These are phyloP conservation scores for Eucidaris tribuloides DNA, from an alignment of 35 echinoderm and acorn worm genomes.

Conservation along the genomic window DNA sequence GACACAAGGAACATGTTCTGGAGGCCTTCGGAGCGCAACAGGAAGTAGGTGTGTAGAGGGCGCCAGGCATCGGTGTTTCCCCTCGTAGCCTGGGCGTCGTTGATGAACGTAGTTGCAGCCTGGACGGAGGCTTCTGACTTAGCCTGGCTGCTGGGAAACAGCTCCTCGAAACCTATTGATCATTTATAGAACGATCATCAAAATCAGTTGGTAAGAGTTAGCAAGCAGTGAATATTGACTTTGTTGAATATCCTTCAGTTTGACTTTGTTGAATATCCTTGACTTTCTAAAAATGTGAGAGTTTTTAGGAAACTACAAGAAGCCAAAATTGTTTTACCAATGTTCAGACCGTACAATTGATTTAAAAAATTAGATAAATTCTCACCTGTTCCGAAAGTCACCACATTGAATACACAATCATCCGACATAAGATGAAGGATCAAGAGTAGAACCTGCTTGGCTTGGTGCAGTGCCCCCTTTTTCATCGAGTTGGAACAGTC, in stretches of 20 bases:
- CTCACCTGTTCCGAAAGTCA: slow-evolving; percentile 95
- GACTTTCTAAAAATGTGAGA: too few relatives aligned
- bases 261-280: too few relatives aligned
- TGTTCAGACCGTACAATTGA: too few relatives aligned
- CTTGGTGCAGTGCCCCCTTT: slow-evolving; percentile 61
- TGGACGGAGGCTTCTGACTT: slow-evolving; percentile 13
- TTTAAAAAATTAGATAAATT: too few relatives aligned
- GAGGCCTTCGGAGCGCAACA: slow-evolving; percentile 46
- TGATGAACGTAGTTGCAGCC: slow-evolving; percentile 44
- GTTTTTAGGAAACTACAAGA: too few relatives aligned
- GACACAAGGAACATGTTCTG: slow-evolving; percentile 83
- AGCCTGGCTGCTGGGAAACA: slow-evolving; percentile 51
- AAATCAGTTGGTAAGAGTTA: neutral
- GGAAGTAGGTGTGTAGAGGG: slow-evolving; percentile 75
- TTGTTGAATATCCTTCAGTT: too few relatives aligned
- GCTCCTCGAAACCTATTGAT: slow-evolving; percentile 80
- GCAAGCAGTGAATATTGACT: too few relatives aligned
- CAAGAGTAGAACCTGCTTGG: slow-evolving; percentile 72
- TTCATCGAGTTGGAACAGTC: slow-evolving; percentile 99
- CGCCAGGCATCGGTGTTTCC: slow-evolving; percentile 96
- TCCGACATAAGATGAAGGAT: slow-evolving; percentile 54
- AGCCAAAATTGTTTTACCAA: too few relatives aligned
- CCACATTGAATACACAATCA: slow-evolving; percentile 61
- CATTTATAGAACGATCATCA: too few relatives aligned
- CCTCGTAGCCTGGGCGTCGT: slow-evolving; percentile 29